Evolutionary conservation across 92 coral and sea anemone species (phyloP).

Genomic region (Zoanthus gigantus): DNA sequence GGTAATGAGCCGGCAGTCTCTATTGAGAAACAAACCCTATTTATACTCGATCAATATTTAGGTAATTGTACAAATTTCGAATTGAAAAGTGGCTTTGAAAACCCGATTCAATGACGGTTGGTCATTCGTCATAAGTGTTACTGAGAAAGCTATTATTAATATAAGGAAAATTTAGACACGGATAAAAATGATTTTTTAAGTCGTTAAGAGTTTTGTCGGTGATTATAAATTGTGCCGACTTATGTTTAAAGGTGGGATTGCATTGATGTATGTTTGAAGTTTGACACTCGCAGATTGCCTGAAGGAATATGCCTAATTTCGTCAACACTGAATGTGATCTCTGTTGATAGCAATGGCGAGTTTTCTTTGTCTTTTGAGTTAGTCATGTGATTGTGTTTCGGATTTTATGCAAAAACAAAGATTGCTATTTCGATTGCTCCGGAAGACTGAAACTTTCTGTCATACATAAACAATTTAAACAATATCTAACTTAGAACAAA

Average conservation of each 20-base stretch:
- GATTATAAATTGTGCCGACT: neutral
- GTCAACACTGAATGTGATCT: neutral
- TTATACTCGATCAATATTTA: constrained; percentile 23
- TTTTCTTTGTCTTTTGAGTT: neutral
- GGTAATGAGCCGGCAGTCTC: constrained; percentile 36
- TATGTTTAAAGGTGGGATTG: neutral
- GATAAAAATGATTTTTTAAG: constrained; percentile 25
- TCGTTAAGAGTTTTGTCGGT: constrained; percentile 16
- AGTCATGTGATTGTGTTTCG: neutral
- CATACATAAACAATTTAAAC: no score
- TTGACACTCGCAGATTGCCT: neutral
- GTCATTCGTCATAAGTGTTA: neutral
- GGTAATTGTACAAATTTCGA: constrained; percentile 26
- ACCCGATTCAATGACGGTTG: constrained; percentile 18
- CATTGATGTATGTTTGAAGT: neutral
- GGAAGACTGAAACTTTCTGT: neutral
- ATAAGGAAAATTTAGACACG: constrained; percentile 4
- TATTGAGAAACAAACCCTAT: neutral
- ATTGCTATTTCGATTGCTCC: neutral
- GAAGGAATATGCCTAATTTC: neutral
- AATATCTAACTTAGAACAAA: no score
- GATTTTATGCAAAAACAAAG: neutral
- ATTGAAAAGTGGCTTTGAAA: constrained; percentile 11
- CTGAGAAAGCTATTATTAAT: neutral
- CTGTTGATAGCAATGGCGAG: neutral